Evolutionary conservation across 2,797 vertebrate species (phyloP).

Genomic region (Microtus obscurus): DNA sequence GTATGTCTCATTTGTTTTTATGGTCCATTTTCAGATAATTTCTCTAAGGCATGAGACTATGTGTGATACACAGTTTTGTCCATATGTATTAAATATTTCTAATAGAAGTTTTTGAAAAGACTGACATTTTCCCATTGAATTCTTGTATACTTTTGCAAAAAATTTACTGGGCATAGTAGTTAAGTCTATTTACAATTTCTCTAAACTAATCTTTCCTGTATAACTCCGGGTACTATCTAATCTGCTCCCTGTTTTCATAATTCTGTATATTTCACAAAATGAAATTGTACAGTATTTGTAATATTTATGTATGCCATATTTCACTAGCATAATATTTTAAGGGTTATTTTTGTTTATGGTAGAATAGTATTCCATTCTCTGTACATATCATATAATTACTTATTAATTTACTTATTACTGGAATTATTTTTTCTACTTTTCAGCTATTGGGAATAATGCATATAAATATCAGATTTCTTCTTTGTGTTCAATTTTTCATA

Average conservation of each 20-base stretch:
- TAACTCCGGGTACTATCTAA: background rate
- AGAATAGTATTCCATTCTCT: background rate
- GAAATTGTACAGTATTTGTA: background rate
- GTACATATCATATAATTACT: background rate
- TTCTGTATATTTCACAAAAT: background rate
- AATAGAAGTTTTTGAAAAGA: background rate
- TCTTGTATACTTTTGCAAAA: background rate
- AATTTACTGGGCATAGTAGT: background rate
- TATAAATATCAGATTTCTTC: background rate
- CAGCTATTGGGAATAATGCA: background rate
- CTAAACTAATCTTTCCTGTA: background rate
- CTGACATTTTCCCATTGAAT: background rate
- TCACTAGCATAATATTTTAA: constrained; percentile 4
- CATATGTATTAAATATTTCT: background rate
- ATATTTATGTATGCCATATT: background rate
- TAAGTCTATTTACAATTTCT: background rate
- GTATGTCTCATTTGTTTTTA: background rate
- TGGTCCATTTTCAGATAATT: background rate
- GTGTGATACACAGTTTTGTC: background rate
- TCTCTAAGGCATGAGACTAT: background rate
- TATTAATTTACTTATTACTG: background rate
- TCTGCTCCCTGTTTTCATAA: background rate
- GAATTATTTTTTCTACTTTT: background rate
- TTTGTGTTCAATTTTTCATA: background rate
- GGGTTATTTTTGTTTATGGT: background rate